Conservation (phyloP, 2,888 invertebrate genomes). For the Tachina fera region DNA sequence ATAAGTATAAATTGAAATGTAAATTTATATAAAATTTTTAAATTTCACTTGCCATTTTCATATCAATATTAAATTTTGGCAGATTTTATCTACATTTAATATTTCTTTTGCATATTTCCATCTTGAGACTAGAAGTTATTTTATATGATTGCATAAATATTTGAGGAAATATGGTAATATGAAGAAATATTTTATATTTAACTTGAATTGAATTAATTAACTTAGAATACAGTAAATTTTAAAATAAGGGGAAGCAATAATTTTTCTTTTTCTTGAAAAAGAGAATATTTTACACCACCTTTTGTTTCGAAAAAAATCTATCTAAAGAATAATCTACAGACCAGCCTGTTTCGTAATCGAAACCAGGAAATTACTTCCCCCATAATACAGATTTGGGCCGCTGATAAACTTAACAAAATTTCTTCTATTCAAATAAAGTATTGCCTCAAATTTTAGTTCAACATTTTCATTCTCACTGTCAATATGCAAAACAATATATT, state of each 20-base stretch:
- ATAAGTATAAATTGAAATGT: neutral
- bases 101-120: neutral
- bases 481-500: neutral
- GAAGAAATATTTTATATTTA: neutral
- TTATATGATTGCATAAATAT: conserved; percentile 2
- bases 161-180: neutral
- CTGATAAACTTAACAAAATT: no score
- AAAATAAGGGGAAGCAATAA: neutral
- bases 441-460: neutral
- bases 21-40: neutral
- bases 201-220: neutral
- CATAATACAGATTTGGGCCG: no score
- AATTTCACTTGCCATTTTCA: neutral
- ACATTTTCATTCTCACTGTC: neutral
- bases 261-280: no score
- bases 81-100: neutral
- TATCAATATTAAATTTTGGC: neutral
- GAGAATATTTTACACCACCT: no score
- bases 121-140: neutral
- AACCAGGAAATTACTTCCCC: no score
- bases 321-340: no score
- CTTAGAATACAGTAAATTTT: neutral
- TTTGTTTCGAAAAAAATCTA: no score
- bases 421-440: no score
- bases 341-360: no score